Conservation (phyloP, 1,140 invertebrate species). For the Paralvinella palmiformis region DNA sequence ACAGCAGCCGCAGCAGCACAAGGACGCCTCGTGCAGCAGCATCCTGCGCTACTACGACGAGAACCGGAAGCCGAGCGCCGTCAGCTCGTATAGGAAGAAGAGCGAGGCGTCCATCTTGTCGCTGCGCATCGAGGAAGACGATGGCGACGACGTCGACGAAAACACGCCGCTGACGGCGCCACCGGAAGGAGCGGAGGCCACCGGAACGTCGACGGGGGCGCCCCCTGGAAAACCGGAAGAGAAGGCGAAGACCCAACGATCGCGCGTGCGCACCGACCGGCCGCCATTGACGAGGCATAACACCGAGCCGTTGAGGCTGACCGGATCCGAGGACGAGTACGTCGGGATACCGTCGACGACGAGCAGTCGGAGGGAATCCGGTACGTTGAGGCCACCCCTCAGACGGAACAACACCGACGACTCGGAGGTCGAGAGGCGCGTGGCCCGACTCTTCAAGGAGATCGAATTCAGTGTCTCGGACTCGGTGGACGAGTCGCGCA, state of each 20-base stretch:
- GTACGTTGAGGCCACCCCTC: slow-evolving; percentile 7
- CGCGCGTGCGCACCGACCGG: neutral
- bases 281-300: too few species aligned
- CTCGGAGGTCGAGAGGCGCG: slow-evolving; percentile 17
- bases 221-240: neutral
- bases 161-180: neutral
- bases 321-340: neutral
- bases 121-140: slow-evolving; percentile 12
- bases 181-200: neutral
- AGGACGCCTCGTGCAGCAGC: neutral
- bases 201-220: neutral
- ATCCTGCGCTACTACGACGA: neutral
- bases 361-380: neutral
- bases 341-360: too few species aligned
- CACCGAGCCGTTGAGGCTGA: too few species aligned
- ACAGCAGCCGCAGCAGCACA: too few species aligned
- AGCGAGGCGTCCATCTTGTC: slow-evolving; percentile 17
- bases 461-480: slow-evolving; percentile 18
- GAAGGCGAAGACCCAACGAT: neutral
- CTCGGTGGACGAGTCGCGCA: slow-evolving; percentile 14
- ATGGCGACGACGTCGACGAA: slow-evolving; percentile 15
- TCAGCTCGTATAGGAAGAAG: slow-evolving; percentile 11
- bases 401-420: slow-evolving; percentile 18
- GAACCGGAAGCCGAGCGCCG: neutral
- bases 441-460: slow-evolving; percentile 13